Conservation (phyloP, 1,140 invertebrate species). For the Dendrolimus kikuchii region DNA sequence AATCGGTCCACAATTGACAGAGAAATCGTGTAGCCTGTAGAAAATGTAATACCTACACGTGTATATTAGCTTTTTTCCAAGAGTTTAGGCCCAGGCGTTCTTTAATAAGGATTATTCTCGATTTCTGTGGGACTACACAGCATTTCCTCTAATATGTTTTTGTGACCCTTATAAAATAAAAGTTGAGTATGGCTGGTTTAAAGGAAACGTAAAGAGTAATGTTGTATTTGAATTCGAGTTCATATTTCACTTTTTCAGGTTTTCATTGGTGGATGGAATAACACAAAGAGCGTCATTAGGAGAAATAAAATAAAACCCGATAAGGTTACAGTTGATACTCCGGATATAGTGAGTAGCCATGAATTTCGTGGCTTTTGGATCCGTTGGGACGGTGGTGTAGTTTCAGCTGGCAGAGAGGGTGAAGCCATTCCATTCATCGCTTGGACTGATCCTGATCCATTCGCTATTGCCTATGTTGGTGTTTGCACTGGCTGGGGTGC, state of each 20-base stretch:
- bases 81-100: too few species aligned
- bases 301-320: slow-evolving; percentile 86
- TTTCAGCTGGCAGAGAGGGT: slow-evolving; percentile 80
- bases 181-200: too few species aligned
- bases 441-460: slow-evolving; percentile 79
- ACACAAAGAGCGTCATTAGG: slow-evolving; percentile 87
- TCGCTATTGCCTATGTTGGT: slow-evolving; percentile 81
- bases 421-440: slow-evolving; percentile 80
- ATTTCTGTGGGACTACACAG: too few species aligned
- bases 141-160: too few species aligned
- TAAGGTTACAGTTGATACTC: slow-evolving; percentile 80
- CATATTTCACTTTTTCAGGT: slow-evolving; percentile 61
- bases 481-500: slow-evolving; percentile 91
- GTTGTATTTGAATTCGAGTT: neutral
- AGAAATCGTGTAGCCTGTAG: too few species aligned
- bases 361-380: slow-evolving; percentile 89
- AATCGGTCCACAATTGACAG: too few species aligned
- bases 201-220: too few species aligned
- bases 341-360: slow-evolving; percentile 77
- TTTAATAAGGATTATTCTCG: too few species aligned
- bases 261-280: slow-evolving; percentile 89
- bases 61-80: too few species aligned
- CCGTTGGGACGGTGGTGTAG: slow-evolving; percentile 79
- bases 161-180: too few species aligned
- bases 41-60: too few species aligned